Evolutionary conservation across 1,140 invertebrate genomes (phyloP).

Genomic region (Lordiphosa collinella): DNA sequence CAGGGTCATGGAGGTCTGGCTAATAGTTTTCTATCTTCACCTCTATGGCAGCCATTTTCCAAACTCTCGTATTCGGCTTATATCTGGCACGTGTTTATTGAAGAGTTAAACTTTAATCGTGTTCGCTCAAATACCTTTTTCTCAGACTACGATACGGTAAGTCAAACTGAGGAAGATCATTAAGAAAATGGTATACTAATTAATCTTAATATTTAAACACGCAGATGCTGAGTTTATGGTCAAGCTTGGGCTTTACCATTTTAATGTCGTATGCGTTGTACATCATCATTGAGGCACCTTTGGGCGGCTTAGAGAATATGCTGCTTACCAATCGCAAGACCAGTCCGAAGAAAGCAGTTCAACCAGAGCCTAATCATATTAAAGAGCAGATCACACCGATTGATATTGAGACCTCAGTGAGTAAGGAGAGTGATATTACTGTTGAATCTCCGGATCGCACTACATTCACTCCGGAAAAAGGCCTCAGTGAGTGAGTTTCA

Average conservation of each 20-base stretch:
- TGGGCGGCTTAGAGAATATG: slow-evolving; percentile 40
- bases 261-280: slow-evolving; percentile 39
- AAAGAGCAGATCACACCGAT: too few species aligned
- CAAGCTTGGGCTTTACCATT: slow-evolving; percentile 49
- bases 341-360: not conserved
- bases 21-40: slow-evolving; percentile 80
- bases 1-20: slow-evolving; percentile 83
- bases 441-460: too few species aligned
- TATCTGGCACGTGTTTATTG: slow-evolving; percentile 79
- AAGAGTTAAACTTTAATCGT: slow-evolving; percentile 33
- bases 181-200: too few species aligned
- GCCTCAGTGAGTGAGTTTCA: not conserved
- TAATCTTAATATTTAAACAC: not conserved
- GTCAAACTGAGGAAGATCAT: too few species aligned
- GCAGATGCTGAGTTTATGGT: slow-evolving; percentile 56
- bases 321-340: slow-evolving; percentile 12
- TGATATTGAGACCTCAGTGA: too few species aligned
- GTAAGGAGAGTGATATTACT: too few species aligned
- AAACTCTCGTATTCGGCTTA: slow-evolving; percentile 81
- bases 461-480: too few species aligned
- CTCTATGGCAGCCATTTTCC: slow-evolving; percentile 81
- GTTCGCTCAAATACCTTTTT: slow-evolving; percentile 31
- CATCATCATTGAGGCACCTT: slow-evolving; percentile 41
- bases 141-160: slow-evolving; percentile 59
- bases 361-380: too few species aligned